phyloP scores from a whole-genome alignment of 2,113 vertebrate genomes.

The Eudyptes chrysolophus region DNA sequence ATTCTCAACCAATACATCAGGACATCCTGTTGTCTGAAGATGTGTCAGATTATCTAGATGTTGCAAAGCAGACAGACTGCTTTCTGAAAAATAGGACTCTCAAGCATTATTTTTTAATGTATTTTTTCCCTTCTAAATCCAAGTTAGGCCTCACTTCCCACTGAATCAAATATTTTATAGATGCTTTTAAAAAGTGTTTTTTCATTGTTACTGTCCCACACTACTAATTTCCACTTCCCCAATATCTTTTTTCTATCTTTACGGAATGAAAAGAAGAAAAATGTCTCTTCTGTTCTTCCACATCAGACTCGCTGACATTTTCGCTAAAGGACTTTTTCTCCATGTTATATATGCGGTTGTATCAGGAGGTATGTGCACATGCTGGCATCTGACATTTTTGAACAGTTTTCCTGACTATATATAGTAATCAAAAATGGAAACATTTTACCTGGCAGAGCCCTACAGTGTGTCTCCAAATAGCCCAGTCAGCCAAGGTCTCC shows the following conservation, averaged over 20 bases:
- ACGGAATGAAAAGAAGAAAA: neutral
- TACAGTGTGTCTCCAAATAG: neutral
- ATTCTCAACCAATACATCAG: neutral
- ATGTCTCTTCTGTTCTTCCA: neutral
- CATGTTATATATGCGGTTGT: neutral
- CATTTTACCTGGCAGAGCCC: neutral
- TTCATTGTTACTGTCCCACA: neutral
- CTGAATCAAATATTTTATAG: neutral
- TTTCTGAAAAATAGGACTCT: neutral
- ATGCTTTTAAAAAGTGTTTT: neutral
- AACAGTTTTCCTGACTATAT: neutral
- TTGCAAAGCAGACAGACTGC: neutral
- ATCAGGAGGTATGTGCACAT: neutral
- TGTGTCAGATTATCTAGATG: neutral
- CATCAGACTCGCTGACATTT: neutral
- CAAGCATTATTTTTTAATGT: neutral
- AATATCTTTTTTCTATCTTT: neutral
- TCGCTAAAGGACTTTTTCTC: neutral
- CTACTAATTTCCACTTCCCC: neutral
- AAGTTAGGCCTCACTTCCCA: neutral
- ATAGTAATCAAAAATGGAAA: neutral
- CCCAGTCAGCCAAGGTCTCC: neutral
- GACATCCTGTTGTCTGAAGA: neutral
- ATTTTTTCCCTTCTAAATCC: neutral
- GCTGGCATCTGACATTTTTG: slow-evolving; percentile 16